phyloP scores from a whole-genome alignment of 2,113 vertebrate genomes.

The Gallinago jamesoni region DNA sequence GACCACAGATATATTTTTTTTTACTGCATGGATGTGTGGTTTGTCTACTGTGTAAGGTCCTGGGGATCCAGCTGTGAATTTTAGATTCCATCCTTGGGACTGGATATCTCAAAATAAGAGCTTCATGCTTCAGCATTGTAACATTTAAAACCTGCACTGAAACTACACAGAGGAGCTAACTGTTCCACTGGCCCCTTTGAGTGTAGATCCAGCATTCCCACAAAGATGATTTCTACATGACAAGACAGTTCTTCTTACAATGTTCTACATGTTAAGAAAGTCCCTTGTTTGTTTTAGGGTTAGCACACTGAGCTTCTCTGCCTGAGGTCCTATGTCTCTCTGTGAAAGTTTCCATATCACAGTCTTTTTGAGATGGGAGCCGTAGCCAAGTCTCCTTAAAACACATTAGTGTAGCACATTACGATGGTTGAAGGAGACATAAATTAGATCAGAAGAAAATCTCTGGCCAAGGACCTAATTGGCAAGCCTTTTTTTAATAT shows the following conservation, averaged over 20 bases:
- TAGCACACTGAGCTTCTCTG: not conserved
- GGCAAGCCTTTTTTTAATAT: not conserved
- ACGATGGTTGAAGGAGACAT: accelerated
- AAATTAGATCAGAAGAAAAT: not conserved
- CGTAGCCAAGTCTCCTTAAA: not conserved
- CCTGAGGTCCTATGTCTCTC: not conserved
- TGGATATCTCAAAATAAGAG: not conserved
- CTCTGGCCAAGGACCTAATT: not conserved
- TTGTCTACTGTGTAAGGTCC: not conserved
- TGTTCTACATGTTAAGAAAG: not conserved
- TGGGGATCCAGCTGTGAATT: not conserved
- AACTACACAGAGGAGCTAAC: not conserved
- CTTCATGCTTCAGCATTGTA: not conserved
- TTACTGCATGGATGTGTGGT: not conserved
- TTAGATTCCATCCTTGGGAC: not conserved
- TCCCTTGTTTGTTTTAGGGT: not conserved
- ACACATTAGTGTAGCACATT: not conserved
- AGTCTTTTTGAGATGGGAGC: accelerated
- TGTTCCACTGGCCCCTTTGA: not conserved
- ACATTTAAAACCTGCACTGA: not conserved
- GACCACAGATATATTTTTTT: not conserved
- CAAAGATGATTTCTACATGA: not conserved
- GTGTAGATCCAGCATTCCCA: not conserved
- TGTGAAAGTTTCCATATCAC: not conserved
- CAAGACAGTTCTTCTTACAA: not conserved